These are phyloP conservation scores for Limnephilus marmoratus DNA, from an alignment of 2,888 invertebrate species.

Conservation along the genomic window DNA sequence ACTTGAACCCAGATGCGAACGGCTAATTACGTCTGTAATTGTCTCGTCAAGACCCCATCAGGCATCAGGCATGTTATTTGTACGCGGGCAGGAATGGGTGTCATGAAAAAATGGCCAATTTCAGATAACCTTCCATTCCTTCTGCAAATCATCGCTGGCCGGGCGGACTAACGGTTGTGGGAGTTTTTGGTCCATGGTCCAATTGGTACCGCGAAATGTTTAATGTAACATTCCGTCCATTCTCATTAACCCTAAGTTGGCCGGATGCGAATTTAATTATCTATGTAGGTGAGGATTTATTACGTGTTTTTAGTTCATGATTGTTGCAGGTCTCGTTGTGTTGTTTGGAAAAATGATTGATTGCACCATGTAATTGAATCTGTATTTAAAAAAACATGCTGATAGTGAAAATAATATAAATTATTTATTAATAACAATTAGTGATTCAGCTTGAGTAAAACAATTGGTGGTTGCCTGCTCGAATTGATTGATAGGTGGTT, in stretches of 20 bases:
- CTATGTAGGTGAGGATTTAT: not conserved
- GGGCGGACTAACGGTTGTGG: constrained; percentile 40
- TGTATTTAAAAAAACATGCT: not conserved
- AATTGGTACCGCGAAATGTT: not conserved
- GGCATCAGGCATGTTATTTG: not conserved
- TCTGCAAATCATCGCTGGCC: constrained; percentile 45
- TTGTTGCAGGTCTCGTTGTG: not conserved
- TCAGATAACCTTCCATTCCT: constrained; percentile 29
- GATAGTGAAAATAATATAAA: not conserved
- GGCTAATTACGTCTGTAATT: constrained; percentile 41
- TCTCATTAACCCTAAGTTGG: not conserved
- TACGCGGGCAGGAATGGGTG: constrained; percentile 33
- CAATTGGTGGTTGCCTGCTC: no score
- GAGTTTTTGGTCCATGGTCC: constrained; percentile 13
- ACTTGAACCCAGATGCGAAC: not conserved
- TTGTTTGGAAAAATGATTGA: not conserved
- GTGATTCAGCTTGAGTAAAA: no score
- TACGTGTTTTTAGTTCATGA: not conserved
- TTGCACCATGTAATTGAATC: not conserved
- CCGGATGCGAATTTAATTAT: not conserved
- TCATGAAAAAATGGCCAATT: constrained; percentile 43
- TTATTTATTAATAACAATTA: not conserved
- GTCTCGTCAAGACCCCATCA: not conserved
- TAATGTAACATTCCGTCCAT: not conserved
- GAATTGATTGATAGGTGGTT: no score